Evolutionary conservation across 1,140 invertebrate species (phyloP).

Genomic region (Brachionus angularis): DNA sequence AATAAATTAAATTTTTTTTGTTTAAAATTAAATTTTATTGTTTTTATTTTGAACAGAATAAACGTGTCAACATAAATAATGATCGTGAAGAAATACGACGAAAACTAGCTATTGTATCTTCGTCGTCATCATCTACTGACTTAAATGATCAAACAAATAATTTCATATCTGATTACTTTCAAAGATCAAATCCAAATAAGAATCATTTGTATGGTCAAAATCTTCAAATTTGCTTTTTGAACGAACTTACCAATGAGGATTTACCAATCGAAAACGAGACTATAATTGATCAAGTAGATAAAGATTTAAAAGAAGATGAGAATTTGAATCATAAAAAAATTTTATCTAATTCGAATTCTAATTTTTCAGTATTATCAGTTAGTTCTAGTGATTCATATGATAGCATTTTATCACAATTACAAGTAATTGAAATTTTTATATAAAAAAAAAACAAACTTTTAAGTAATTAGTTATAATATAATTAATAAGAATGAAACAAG

Average conservation of each 20-base stretch:
- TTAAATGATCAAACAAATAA: neutral
- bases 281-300: neutral
- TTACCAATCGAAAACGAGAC: constrained; percentile 29
- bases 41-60: constrained; percentile 60
- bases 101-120: constrained; percentile 72
- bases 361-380: neutral
- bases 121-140: constrained; percentile 55
- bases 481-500: constrained; percentile 4
- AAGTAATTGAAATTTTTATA: no score
- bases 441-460: no score
- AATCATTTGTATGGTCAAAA: constrained; percentile 67
- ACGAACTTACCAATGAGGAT: constrained; percentile 80
- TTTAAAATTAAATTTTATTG: no score
- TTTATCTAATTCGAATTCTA: constrained; percentile 1
- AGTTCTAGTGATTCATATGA: constrained; percentile 23
- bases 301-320: neutral
- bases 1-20: no score
- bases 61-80: neutral
- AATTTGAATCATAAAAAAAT: no score
- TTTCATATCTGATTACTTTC: constrained; percentile 30
- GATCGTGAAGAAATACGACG: constrained; percentile 84
- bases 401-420: constrained; percentile 13
- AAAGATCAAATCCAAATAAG: neutral
- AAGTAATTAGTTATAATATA: no score
- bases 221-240: constrained; percentile 90